Conservation (phyloP, 2,888 invertebrate species). For the Eudemis profundana region DNA sequence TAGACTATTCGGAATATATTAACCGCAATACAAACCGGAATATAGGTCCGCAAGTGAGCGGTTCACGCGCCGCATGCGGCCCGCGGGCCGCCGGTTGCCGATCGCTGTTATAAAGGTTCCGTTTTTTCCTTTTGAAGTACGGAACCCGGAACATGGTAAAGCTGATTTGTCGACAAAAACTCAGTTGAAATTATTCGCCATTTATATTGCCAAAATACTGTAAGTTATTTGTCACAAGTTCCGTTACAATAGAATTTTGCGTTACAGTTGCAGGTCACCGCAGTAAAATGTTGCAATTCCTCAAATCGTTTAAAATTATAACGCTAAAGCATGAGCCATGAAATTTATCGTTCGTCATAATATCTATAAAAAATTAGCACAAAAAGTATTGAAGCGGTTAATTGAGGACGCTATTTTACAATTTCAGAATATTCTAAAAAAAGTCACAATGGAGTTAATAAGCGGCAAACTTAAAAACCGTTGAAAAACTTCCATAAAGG, state of each 20-base stretch:
- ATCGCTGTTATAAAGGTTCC: too few relatives aligned
- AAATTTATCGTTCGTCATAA: slow-evolving; percentile 73
- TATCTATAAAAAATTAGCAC: slow-evolving; percentile 79
- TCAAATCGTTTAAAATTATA: slow-evolving; percentile 66
- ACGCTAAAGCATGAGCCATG: slow-evolving; percentile 73
- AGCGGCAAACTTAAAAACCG: background rate
- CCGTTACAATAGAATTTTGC: slow-evolving; percentile 20
- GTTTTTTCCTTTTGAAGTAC: too few relatives aligned
- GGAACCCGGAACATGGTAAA: too few relatives aligned
- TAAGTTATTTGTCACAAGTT: slow-evolving; percentile 10
- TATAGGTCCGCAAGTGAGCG: too few relatives aligned
- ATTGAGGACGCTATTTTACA: slow-evolving; percentile 75
- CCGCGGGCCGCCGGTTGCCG: too few relatives aligned
- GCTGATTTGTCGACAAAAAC: background rate
- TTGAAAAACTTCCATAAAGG: background rate
- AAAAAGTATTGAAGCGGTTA: slow-evolving; percentile 81
- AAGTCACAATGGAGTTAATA: slow-evolving; percentile 1
- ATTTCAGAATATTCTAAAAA: slow-evolving; percentile 40
- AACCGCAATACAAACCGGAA: too few relatives aligned
- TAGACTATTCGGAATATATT: too few relatives aligned
- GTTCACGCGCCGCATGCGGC: too few relatives aligned
- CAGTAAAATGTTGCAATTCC: slow-evolving; percentile 23
- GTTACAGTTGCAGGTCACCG: slow-evolving; percentile 23
- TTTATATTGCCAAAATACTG: slow-evolving; percentile 9
- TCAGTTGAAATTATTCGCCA: background rate